phyloP scores from a whole-genome alignment of 2,888 invertebrate species.

The Pterobdella sp. region DNA sequence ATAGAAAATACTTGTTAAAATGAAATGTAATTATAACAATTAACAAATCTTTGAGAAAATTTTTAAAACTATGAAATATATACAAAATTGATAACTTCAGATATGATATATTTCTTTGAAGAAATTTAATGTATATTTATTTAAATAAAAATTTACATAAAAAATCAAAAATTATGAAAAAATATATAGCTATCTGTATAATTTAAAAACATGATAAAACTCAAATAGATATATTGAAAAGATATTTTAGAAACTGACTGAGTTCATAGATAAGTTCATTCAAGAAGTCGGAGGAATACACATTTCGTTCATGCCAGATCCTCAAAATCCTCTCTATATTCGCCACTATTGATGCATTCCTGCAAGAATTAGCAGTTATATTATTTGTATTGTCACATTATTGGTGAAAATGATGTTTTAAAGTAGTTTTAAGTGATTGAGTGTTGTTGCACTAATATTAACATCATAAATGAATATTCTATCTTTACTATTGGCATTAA shows the following conservation, averaged over 20 bases:
- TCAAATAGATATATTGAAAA: neutral
- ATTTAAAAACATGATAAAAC: neutral
- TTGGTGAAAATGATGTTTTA: too few relatives aligned
- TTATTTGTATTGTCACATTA: too few relatives aligned
- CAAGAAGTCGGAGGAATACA: slow-evolving; percentile 81
- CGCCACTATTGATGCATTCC: slow-evolving; percentile 79
- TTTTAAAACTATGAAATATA: too few relatives aligned
- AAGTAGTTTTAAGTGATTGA: too few relatives aligned
- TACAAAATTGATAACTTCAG: too few relatives aligned
- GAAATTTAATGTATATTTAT: too few relatives aligned
- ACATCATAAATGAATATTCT: neutral
- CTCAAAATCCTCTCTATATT: slow-evolving; percentile 81
- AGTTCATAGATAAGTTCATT: slow-evolving; percentile 75
- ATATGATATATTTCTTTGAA: too few relatives aligned
- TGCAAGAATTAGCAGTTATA: slow-evolving; percentile 48
- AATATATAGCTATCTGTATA: neutral
- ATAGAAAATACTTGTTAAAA: too few relatives aligned
- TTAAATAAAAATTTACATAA: too few relatives aligned
- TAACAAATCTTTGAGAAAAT: too few relatives aligned
- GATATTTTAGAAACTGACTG: slow-evolving; percentile 37
- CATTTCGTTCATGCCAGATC: slow-evolving; percentile 87
- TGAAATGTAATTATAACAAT: too few relatives aligned
- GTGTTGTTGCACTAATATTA: neutral
- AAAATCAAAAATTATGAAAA: too few relatives aligned
- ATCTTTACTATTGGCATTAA: neutral